Percentiles rank a stretch among this genome's conserved stretches.
These are phyloP conservation scores for Illadopsis cleaveri DNA, from an alignment of 2,113 vertebrate genomes.

Conservation along the genomic window DNA sequence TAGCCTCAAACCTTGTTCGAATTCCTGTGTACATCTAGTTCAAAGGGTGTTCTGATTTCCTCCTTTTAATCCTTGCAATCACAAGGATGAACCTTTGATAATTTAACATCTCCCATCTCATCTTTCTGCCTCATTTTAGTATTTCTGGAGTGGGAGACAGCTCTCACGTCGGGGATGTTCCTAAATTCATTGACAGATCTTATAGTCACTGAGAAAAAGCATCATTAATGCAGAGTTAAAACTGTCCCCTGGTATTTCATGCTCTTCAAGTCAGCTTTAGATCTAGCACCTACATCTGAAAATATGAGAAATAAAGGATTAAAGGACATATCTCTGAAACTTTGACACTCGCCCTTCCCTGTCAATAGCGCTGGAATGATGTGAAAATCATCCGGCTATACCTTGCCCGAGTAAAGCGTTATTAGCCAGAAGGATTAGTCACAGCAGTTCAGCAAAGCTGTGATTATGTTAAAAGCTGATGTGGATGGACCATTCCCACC, in stretches of 20 bases:
- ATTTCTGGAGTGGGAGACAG: neutral
- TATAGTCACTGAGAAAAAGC: neutral
- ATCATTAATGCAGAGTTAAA: neutral
- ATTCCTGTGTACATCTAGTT: neutral
- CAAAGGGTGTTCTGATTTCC: neutral
- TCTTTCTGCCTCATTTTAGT: neutral
- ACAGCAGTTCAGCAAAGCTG: neutral
- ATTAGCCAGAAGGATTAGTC: neutral
- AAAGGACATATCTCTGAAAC: neutral
- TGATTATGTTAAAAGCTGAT: neutral
- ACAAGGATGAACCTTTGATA: neutral
- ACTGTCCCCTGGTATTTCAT: neutral
- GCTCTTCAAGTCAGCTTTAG: neutral
- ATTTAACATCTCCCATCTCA: neutral
- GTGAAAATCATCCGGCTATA: neutral
- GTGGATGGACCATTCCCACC: neutral
- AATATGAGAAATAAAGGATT: neutral
- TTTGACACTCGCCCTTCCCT: neutral
- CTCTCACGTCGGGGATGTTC: neutral
- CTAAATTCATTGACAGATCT: neutral
- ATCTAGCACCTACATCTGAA: neutral
- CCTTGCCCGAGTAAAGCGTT: neutral
- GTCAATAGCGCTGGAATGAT: neutral
- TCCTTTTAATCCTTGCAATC: neutral
- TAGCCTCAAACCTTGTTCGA: neutral